phyloP scores from a whole-genome alignment of 2,797 vertebrate species.

The Chromobotia macracanthus region DNA sequence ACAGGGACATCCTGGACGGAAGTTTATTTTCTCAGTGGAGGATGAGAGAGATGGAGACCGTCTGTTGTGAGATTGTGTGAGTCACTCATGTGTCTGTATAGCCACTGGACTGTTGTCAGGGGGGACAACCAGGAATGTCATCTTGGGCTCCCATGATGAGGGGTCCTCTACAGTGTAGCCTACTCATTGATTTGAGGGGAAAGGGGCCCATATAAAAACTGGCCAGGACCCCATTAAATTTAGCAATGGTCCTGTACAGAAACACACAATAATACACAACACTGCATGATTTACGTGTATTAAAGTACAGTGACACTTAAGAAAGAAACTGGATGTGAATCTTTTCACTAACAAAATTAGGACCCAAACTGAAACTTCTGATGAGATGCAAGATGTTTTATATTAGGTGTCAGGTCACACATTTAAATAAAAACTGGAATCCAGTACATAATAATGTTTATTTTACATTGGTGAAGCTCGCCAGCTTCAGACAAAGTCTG shows the following conservation, averaged over 20 bases:
- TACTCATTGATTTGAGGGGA: too few species aligned
- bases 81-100: constrained; percentile 35
- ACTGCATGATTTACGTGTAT: neutral
- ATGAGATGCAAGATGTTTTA: neutral
- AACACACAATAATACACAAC: neutral
- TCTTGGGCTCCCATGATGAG: constrained; percentile 35
- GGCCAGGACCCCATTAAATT: too few species aligned
- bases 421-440: neutral
- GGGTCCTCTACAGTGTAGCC: too few species aligned
- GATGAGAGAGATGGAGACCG: constrained; percentile 35
- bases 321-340: neutral
- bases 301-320: constrained; percentile 2
- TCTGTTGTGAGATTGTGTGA: too few species aligned
- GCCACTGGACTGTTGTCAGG: neutral
- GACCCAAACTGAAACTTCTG: neutral
- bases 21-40: constrained; percentile 47
- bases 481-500: constrained; percentile 18
- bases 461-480: constrained; percentile 23
- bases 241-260: too few species aligned
- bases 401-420: neutral
- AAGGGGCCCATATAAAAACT: too few species aligned
- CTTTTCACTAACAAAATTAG: neutral
- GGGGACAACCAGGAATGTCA: neutral
- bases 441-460: constrained; percentile 6
- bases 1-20: constrained; percentile 44